Conservation (phyloP, 2,888 invertebrate species). For the Lucinisca nassula region DNA sequence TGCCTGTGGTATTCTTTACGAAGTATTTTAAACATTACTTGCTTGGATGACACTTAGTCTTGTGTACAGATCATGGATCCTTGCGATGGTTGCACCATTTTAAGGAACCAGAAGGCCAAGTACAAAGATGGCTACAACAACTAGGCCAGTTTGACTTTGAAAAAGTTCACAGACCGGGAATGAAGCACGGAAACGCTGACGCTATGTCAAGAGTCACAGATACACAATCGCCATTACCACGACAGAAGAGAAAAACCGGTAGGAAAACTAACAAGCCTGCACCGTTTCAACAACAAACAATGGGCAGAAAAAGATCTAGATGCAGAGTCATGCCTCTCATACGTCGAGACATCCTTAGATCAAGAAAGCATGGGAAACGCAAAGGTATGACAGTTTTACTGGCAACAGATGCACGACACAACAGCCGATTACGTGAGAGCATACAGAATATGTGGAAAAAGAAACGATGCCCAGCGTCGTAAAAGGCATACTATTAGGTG, state of each 20-base stretch:
- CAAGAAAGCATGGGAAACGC: conserved; percentile 19
- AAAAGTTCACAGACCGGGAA: conserved; percentile 53
- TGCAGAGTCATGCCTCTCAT: conserved; percentile 15
- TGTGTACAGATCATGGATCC: conserved; percentile 68
- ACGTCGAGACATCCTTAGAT: conserved; percentile 27
- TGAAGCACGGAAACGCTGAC: conserved; percentile 39
- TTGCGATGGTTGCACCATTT: conserved; percentile 59
- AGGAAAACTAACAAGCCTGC: background rate
- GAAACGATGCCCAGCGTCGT: background rate
- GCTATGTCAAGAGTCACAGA: conserved; percentile 23
- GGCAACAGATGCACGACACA: conserved; percentile 11
- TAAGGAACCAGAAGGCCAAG: conserved; percentile 57
- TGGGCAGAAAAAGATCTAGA: background rate
- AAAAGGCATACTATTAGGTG: background rate
- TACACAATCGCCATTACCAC: background rate
- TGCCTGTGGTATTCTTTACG: conserved; percentile 66
- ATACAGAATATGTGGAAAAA: conserved; percentile 27
- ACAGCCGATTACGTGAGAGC: conserved; percentile 5
- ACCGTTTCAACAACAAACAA: background rate
- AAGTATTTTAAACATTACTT: conserved; percentile 70
- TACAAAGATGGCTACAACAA: conserved; percentile 54
- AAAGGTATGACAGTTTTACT: conserved; percentile 36
- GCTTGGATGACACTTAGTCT: conserved; percentile 50
- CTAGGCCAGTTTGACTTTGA: conserved; percentile 55
- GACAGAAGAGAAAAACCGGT: background rate